These are phyloP conservation scores for Chlamydotis undulata DNA, from an alignment of 2,113 vertebrate genomes.

Conservation along the genomic window DNA sequence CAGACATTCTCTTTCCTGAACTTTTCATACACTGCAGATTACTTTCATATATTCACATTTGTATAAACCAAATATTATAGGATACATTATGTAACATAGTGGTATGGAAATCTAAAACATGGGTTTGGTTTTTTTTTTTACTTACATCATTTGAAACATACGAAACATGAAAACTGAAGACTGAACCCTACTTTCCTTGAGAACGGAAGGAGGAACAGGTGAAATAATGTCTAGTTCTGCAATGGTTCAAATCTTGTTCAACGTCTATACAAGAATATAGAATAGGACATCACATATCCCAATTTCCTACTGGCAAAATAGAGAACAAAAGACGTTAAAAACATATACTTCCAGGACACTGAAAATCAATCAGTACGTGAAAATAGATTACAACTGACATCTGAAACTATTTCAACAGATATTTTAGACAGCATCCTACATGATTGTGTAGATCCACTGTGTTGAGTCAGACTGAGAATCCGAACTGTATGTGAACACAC, in stretches of 20 bases:
- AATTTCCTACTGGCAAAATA: neutral
- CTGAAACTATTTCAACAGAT: neutral
- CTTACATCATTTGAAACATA: neutral
- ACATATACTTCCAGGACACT: neutral
- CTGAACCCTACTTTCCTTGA: neutral
- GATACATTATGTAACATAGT: neutral
- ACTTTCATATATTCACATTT: neutral
- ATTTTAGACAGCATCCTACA: neutral
- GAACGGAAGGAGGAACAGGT: neutral
- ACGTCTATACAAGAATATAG: neutral
- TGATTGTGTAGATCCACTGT: neutral
- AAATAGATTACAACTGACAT: neutral
- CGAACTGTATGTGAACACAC: neutral
- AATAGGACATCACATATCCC: neutral
- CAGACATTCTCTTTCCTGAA: neutral
- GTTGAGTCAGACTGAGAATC: neutral
- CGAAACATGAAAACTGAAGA: neutral
- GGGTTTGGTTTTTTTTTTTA: neutral
- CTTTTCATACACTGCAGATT: neutral
- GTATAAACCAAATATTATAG: neutral
- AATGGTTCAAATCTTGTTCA: neutral
- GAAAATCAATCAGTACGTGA: neutral
- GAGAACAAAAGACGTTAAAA: neutral
- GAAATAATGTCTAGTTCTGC: neutral
- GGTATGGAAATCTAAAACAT: neutral